Evolutionary conservation across 2,888 invertebrate genomes (phyloP).

Genomic region (Holacanthella duospinosa): DNA sequence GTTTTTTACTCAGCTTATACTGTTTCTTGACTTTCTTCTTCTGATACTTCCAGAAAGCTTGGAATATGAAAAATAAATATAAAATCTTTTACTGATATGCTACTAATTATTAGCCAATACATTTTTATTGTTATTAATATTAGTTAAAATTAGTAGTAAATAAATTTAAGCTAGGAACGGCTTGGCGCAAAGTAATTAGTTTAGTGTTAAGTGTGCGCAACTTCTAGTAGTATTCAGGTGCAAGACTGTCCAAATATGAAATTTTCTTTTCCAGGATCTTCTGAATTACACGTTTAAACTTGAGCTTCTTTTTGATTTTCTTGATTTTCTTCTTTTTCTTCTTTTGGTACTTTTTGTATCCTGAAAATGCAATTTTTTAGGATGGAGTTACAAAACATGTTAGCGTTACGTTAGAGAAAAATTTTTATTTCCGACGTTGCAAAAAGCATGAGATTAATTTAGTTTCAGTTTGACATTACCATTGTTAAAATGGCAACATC

Average conservation of each 20-base stretch:
- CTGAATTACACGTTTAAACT: slow-evolving; percentile 36
- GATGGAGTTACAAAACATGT: too few relatives aligned
- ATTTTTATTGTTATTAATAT: too few relatives aligned
- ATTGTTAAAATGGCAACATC: too few relatives aligned
- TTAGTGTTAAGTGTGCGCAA: neutral
- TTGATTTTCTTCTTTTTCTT: slow-evolving; percentile 37
- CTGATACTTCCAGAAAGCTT: neutral
- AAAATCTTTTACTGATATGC: neutral
- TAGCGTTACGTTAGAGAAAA: too few relatives aligned
- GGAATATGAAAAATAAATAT: neutral
- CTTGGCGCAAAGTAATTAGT: neutral
- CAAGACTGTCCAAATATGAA: slow-evolving; percentile 26
- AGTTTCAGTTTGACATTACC: too few relatives aligned
- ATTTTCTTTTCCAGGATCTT: slow-evolving; percentile 36
- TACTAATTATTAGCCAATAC: too few relatives aligned
- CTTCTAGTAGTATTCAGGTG: neutral
- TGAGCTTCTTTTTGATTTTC: slow-evolving; percentile 36
- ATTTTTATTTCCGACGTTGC: too few relatives aligned
- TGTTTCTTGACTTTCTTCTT: neutral
- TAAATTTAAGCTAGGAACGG: neutral
- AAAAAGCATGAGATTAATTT: too few relatives aligned
- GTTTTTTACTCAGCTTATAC: neutral
- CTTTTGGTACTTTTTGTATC: slow-evolving; percentile 36
- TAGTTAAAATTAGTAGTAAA: too few relatives aligned
- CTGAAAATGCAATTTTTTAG: too few relatives aligned